Conservation (phyloP, 2,888 invertebrate species). For the Maniola hyperantus region DNA sequence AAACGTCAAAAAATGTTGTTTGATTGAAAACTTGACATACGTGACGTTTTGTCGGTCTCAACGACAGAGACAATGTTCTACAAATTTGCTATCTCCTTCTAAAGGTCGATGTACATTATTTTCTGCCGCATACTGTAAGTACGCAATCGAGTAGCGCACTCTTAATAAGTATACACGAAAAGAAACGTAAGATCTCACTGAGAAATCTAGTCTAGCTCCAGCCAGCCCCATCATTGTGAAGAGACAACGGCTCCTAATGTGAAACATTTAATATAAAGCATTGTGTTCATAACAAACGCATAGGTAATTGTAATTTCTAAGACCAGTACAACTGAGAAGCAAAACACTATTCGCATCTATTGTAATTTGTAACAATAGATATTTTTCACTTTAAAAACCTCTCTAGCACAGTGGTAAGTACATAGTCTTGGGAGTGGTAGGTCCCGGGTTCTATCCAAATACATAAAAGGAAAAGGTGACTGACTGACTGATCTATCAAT, state of each 20-base stretch:
- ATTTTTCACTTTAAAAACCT: conserved; percentile 15
- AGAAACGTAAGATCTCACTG: conserved; percentile 24
- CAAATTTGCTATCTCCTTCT: too few relatives aligned
- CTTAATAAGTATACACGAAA: not conserved
- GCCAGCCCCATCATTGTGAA: conserved; percentile 1
- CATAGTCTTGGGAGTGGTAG: too few relatives aligned
- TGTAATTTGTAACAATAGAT: conserved; percentile 31
- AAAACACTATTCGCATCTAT: conserved; percentile 30
- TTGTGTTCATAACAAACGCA: conserved; percentile 10
- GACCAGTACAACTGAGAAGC: conserved; percentile 27
- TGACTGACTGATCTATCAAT: too few relatives aligned
- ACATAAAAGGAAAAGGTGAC: too few relatives aligned
- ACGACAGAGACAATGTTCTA: too few relatives aligned
- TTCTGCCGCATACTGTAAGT: too few relatives aligned
- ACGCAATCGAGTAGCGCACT: not conserved
- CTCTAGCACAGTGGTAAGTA: too few relatives aligned
- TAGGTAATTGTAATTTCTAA: conserved; percentile 26
- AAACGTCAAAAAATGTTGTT: too few relatives aligned
- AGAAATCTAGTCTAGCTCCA: conserved; percentile 26
- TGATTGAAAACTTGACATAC: too few relatives aligned
- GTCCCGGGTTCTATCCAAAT: too few relatives aligned
- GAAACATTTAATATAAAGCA: conserved; percentile 7
- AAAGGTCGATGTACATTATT: too few relatives aligned
- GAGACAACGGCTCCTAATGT: conserved; percentile 3
- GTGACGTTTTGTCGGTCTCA: too few relatives aligned